phyloP scores from a whole-genome alignment of 2,113 vertebrate species.

The Eudorcas thomsonii region DNA sequence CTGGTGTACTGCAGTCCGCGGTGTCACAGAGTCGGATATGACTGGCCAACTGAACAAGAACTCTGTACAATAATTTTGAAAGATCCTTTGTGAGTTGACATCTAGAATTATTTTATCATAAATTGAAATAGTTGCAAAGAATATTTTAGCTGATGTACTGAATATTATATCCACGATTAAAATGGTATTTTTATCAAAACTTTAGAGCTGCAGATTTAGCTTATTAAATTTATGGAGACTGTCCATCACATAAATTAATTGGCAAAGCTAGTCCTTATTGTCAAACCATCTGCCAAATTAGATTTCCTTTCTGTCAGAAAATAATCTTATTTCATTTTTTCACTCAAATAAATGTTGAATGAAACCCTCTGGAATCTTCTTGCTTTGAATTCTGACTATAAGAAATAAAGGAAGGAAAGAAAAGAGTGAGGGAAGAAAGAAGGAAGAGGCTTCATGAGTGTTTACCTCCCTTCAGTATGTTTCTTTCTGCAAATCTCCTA shows the following conservation, averaged over 20 bases:
- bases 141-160: background rate
- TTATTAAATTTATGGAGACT: constrained; percentile 47
- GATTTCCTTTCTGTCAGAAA: constrained; percentile 28
- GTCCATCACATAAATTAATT: constrained; percentile 61
- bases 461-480: background rate
- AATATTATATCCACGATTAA: constrained; percentile 10
- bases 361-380: background rate
- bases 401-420: constrained; percentile 15
- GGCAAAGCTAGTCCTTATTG: constrained; percentile 21
- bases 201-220: constrained; percentile 17
- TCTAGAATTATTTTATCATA: constrained; percentile 31
- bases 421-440: background rate
- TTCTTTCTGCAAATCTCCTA: background rate
- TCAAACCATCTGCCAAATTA: constrained; percentile 44
- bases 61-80: background rate
- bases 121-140: constrained; percentile 38
- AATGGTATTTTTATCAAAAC: constrained; percentile 39
- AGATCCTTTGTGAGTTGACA: background rate
- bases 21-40: background rate
- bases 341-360: constrained; percentile 16
- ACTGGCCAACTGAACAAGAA: background rate
- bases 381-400: constrained; percentile 17
- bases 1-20: background rate
- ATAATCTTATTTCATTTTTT: constrained; percentile 8
- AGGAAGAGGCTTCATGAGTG: background rate